Evolutionary conservation across 53 echinoderm and acorn worm genomes (phyloP).

Genomic region (Arbacia lixula): DNA sequence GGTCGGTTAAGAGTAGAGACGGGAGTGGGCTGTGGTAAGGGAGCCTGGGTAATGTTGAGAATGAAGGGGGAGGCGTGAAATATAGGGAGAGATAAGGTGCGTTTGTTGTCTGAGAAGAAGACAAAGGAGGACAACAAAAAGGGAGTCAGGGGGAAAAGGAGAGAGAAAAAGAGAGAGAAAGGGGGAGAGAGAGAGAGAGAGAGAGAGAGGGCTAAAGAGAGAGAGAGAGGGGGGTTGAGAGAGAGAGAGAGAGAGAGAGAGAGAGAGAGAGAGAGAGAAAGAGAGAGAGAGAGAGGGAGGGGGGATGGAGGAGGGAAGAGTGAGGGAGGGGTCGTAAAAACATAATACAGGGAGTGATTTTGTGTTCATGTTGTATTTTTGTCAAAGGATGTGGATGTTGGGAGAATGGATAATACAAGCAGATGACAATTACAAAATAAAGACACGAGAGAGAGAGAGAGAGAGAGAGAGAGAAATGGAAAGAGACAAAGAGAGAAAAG

Average conservation of each 20-base stretch:
- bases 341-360: neutral
- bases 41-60: no score
- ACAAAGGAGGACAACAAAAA: neutral
- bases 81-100: neutral
- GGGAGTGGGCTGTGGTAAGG: no score
- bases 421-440: no score
- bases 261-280: neutral
- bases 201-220: neutral
- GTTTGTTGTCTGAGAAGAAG: neutral
- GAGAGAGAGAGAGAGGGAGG: neutral
- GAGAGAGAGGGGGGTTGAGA: neutral
- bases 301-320: neutral
- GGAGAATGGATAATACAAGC: no score
- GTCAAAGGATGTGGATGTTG: no score
- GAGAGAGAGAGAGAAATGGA: no score
- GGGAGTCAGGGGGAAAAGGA: neutral
- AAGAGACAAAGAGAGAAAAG: no score
- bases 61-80: neutral
- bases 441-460: no score
- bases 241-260: neutral
- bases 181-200: neutral
- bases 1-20: neutral
- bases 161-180: neutral
- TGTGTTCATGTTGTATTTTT: no score
- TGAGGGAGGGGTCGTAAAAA: neutral